Conservation (phyloP, 64 coral and sea anemone species). For the Stylophora pistillata region DNA sequence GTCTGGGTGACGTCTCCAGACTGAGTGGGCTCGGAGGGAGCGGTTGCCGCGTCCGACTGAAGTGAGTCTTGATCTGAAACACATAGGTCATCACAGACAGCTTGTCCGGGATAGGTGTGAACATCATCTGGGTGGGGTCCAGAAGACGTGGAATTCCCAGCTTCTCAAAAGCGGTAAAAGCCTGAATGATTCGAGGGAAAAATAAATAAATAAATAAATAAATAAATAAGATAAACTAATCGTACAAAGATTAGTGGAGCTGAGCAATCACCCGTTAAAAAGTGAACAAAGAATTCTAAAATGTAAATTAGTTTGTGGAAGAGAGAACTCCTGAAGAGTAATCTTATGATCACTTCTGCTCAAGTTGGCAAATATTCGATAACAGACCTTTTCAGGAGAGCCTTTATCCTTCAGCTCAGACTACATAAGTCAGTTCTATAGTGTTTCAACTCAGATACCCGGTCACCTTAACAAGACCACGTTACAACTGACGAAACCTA, state of each 20-base stretch:
- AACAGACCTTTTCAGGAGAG: too few relatives aligned
- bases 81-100: slow-evolving; percentile 96
- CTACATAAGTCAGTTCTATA: too few relatives aligned
- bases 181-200: slow-evolving; percentile 31
- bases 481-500: background rate
- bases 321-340: too few relatives aligned
- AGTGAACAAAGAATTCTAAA: too few relatives aligned
- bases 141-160: slow-evolving; percentile 85
- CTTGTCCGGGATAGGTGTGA: slow-evolving; percentile 89
- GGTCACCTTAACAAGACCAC: background rate
- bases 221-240: background rate
- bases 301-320: too few relatives aligned
- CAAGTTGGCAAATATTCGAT: too few relatives aligned
- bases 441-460: too few relatives aligned
- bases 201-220: background rate
- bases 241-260: too few relatives aligned
- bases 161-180: slow-evolving; percentile 89
- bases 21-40: slow-evolving; percentile 10
- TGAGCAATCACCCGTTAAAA: too few relatives aligned
- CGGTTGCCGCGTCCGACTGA: slow-evolving; percentile 1
- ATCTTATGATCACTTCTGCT: too few relatives aligned
- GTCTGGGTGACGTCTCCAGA: background rate
- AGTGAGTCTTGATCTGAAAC: slow-evolving; percentile 88
- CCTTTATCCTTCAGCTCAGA: too few relatives aligned
- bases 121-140: slow-evolving; percentile 78